Evolutionary conservation across 2,888 invertebrate genomes (phyloP).

Genomic region (Ennomos quercinarius): DNA sequence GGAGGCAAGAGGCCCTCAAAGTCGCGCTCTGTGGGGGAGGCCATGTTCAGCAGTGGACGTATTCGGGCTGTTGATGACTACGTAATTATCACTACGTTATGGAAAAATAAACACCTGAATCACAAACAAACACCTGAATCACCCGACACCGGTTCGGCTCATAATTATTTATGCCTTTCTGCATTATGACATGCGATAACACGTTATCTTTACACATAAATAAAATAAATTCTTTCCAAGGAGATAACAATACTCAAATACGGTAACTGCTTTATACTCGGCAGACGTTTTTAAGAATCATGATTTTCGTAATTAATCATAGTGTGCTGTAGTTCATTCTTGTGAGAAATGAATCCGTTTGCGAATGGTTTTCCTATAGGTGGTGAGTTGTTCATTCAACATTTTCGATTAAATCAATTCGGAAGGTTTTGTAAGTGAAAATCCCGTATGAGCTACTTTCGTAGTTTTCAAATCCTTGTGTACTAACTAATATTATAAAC

Average conservation of each 20-base stretch:
- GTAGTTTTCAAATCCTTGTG: too few relatives aligned
- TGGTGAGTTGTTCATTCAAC: conserved; percentile 49
- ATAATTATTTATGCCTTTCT: conserved; percentile 14
- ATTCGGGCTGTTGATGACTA: background rate
- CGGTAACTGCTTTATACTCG: conserved; percentile 7
- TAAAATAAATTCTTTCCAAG: conserved; percentile 35
- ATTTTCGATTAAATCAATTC: too few relatives aligned
- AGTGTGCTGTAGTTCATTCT: conserved; percentile 4
- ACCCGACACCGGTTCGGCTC: conserved; percentile 11
- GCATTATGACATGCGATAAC: conserved; percentile 33
- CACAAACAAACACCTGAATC: conserved; percentile 15
- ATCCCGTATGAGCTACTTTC: too few relatives aligned
- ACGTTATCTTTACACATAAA: conserved; percentile 39
- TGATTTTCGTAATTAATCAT: background rate
- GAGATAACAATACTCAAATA: conserved; percentile 32
- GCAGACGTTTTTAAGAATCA: conserved; percentile 17
- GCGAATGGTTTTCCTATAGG: conserved; percentile 55
- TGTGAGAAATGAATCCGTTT: conserved; percentile 63
- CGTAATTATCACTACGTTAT: background rate
- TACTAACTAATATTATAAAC: too few relatives aligned
- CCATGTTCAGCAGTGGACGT: too few relatives aligned
- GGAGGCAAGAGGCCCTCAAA: too few relatives aligned
- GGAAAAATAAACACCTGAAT: conserved; percentile 12
- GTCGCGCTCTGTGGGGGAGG: too few relatives aligned
- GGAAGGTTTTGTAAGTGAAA: too few relatives aligned